A percentile compares a stretch with the other conserved stretches of the same genome.
Evolutionary conservation across 2,797 vertebrate genomes (phyloP).

Genomic region (Helarctos malayanus): DNA sequence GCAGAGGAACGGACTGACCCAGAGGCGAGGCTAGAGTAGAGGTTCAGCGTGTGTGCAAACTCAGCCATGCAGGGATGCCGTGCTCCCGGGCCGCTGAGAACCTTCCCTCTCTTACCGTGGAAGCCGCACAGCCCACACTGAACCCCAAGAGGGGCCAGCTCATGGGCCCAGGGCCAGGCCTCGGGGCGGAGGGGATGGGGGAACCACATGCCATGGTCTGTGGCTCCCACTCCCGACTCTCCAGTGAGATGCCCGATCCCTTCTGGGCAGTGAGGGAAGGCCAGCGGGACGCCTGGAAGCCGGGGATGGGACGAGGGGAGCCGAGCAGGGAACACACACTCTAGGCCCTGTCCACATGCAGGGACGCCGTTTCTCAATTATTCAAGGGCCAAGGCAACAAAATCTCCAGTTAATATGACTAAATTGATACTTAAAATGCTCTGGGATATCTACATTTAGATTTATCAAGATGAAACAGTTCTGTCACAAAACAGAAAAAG

Average conservation of each 20-base stretch:
- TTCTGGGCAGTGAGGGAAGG: too few species aligned
- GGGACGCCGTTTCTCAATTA: rapidly evolving
- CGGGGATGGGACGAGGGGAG: rapidly evolving
- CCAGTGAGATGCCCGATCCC: not conserved
- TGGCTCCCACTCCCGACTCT: not conserved
- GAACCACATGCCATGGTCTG: not conserved
- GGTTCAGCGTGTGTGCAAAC: rapidly evolving
- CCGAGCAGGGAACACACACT: rapidly evolving
- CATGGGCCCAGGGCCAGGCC: not conserved
- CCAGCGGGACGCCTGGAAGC: rapidly evolving
- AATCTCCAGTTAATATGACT: too few species aligned
- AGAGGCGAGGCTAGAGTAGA: too few species aligned
- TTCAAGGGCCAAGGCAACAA: too few species aligned
- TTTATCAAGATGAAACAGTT: not conserved
- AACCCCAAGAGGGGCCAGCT: not conserved
- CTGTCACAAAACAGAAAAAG: not conserved
- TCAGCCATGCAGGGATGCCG: rapidly evolving
- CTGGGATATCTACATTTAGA: not conserved
- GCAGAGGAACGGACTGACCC: rapidly evolving
- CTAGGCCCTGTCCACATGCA: rapidly evolving
- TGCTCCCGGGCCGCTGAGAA: rapidly evolving
- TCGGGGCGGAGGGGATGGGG: too few species aligned
- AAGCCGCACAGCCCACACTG: rapidly evolving
- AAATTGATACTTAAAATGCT: rapidly evolving
- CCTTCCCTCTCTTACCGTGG: not conserved